phyloP scores from a whole-genome alignment of 2,888 invertebrate species.

The Nephrotoma appendiculata region DNA sequence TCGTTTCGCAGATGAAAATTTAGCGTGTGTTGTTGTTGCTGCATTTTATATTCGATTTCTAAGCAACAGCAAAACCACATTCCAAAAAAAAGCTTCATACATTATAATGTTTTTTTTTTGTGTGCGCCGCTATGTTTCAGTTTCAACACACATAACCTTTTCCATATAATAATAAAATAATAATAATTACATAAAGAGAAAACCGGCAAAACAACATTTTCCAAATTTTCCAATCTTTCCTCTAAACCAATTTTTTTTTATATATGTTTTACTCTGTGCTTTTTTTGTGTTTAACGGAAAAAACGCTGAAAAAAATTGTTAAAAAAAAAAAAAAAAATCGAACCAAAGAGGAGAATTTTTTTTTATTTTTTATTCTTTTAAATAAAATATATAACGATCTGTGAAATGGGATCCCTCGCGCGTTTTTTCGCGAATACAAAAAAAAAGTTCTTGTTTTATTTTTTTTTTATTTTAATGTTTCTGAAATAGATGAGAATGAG shows the following conservation, averaged over 20 bases:
- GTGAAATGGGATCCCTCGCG: conserved; percentile 2
- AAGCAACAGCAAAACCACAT: background rate
- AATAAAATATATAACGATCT: conserved; percentile 2
- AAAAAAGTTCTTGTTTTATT: conserved; percentile 1
- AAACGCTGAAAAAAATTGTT: background rate
- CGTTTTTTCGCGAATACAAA: conserved; percentile 3
- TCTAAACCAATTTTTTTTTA: background rate
- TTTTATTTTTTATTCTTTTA: background rate
- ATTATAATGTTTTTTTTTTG: background rate
- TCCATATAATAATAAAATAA: background rate
- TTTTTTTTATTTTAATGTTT: background rate
- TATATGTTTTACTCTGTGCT: background rate
- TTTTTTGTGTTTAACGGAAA: background rate
- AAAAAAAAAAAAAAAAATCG: background rate
- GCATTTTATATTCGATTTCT: background rate
- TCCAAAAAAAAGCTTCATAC: background rate
- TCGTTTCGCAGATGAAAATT: background rate
- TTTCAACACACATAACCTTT: background rate
- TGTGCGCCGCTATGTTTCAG: background rate
- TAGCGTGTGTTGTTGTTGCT: background rate
- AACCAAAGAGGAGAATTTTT: background rate
- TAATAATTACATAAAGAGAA: background rate
- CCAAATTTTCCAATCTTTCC: conserved; percentile 2
- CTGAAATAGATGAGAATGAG: background rate
- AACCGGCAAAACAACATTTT: background rate